These are phyloP conservation scores for Apostichopus californicus DNA, from an alignment of 35 echinoderm and acorn worm species.

Conservation along the genomic window DNA sequence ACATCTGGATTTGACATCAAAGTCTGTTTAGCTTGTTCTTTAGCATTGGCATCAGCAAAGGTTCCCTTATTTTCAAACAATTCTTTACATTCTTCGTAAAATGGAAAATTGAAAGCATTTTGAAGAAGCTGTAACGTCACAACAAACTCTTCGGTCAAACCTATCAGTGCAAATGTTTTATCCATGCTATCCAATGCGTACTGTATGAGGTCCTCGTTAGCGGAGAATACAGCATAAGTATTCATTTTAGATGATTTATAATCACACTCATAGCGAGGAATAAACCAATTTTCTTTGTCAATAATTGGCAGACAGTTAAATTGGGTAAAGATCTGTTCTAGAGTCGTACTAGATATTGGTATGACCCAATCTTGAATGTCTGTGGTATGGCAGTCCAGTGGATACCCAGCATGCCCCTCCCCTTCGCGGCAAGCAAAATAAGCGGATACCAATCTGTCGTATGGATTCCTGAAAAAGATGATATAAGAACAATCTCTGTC, in stretches of 20 bases:
- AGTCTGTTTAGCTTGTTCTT: constrained; percentile 48
- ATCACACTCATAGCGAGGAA: constrained; percentile 40
- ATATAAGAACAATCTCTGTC: constrained; percentile 38
- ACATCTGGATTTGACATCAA: constrained; percentile 30
- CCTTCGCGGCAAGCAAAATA: constrained; percentile 44
- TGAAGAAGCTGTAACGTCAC: constrained; percentile 52
- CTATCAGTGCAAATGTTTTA: constrained; percentile 32
- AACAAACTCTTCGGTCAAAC: constrained; percentile 42
- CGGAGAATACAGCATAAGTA: constrained; percentile 3
- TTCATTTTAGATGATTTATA: constrained; percentile 10
- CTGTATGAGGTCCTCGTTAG: constrained; percentile 39
- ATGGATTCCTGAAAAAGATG: constrained; percentile 17
- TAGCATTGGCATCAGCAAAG: constrained; percentile 7
- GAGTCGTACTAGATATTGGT: not conserved
- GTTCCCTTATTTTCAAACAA: constrained; percentile 28
- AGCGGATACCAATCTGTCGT: constrained; percentile 38
- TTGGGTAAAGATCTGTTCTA: constrained; percentile 22
- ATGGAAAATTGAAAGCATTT: constrained; percentile 49
- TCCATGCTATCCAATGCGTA: constrained; percentile 39
- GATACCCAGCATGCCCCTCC: constrained; percentile 1
- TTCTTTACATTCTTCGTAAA: constrained; percentile 54
- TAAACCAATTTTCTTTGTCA: constrained; percentile 49
- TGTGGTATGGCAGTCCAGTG: constrained; percentile 27
- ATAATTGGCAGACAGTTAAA: constrained; percentile 11
- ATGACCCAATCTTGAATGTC: constrained; percentile 40